phyloP scores from a whole-genome alignment of 1,140 invertebrate species.

The Halictus rubicundus region DNA sequence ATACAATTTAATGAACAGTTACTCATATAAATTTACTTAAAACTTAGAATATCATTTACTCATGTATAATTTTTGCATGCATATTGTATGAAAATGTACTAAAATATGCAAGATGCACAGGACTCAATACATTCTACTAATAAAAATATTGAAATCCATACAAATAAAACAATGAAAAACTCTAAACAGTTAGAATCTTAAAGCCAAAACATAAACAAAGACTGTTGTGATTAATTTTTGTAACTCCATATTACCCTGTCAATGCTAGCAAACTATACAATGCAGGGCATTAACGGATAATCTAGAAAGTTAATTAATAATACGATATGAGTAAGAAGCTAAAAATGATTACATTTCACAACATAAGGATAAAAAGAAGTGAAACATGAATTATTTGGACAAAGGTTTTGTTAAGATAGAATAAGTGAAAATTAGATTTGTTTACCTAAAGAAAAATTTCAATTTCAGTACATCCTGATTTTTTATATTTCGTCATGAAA shows the following conservation, averaged over 20 bases:
- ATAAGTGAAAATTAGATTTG: not conserved
- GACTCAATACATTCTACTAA: not conserved
- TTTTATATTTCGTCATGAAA: constrained; percentile 9
- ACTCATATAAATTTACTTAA: not conserved
- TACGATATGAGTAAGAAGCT: not conserved
- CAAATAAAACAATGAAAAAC: constrained; percentile 5
- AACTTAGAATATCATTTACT: not conserved
- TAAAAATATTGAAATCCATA: constrained; percentile 5
- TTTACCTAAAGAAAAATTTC: constrained; percentile 24
- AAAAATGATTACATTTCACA: constrained; percentile 25
- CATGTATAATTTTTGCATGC: constrained; percentile 9
- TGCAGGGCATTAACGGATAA: not conserved
- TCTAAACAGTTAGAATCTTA: constrained; percentile 19
- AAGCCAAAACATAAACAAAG: not conserved
- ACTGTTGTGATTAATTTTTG: constrained; percentile 18
- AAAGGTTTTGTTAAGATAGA: not conserved
- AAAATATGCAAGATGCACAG: not conserved
- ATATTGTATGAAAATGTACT: constrained; percentile 1
- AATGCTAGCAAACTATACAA: not conserved
- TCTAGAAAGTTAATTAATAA: not conserved
- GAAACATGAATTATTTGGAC: constrained; percentile 28
- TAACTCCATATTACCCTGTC: not conserved
- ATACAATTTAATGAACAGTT: not conserved
- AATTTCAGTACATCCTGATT: constrained; percentile 23
- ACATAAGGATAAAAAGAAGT: constrained; percentile 6